Evolutionary conservation across 92 coral and sea anemone species (phyloP), one percentile per base, ranked within the genome.

Genomic region (Micromussa lordhowensis): DNA sequence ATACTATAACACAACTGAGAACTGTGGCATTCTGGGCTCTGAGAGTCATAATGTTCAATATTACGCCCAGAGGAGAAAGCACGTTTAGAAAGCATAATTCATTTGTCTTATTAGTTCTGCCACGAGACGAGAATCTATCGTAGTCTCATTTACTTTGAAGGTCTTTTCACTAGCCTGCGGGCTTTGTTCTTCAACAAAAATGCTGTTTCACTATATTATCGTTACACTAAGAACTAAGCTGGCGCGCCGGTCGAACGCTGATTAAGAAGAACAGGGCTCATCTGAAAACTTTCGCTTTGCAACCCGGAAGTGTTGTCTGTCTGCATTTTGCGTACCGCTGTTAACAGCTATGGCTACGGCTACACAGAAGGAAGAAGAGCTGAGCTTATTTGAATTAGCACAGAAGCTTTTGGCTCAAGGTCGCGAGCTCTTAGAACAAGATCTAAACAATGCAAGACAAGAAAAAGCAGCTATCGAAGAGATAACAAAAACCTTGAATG

Each of bases 401-500:
- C 3, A 64, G 28, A 77, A 82, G 80, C 93, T 81, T 19, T 81
- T 86, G 68, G 77, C 40, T 31, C 77, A 86, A 55, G 87, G 87
- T 9, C 83, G 83, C 16, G 79, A 77, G 18, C 28, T 85, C 3
- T 66, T 92, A 49, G 82, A 89, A 49, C 80, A 86, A 61, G 88
- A 90, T 70, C 87, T 91, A 2, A 70, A 76, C 53, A 77, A 74
- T 32, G 87, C 89, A 0, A 77, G 36, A 22, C 44, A 92, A 80
- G 90, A 92, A 69, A 79, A 59, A 69, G 29, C 90, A 26, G 78
- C 82, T 10, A 88, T 91, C 35, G 87, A 91, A 82, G 87, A 75
- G 28, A 86, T 75, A 86, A 75, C 88, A 22, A 90, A 92, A 89
- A 92, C 79, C 28, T 53, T 92, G 40, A 88, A 85, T 19, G 57